Percentiles rank a stretch among this genome's conserved stretches.
Conservation (phyloP, 1,140 invertebrate genomes). For the Drosophila quadrilineata region DNA sequence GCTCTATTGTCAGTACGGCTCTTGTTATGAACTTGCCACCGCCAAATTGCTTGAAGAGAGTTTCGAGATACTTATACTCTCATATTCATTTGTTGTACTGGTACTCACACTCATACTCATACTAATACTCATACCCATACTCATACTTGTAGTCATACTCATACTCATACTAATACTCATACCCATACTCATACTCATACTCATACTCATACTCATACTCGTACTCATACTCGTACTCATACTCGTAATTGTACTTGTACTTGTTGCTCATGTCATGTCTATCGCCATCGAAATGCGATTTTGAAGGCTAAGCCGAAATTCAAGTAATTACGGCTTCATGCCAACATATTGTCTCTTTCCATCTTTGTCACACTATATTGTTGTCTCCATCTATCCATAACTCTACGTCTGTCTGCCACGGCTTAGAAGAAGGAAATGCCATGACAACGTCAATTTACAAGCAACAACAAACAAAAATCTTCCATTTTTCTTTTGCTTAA, state of each 20-base stretch:
- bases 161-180: no score
- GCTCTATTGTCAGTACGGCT: conserved; percentile 40
- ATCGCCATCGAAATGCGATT: conserved; percentile 46
- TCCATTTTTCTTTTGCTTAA: not conserved
- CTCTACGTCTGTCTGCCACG: conserved; percentile 20
- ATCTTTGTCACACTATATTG: no score
- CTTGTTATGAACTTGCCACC: conserved; percentile 16
- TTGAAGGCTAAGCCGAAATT: conserved; percentile 51
- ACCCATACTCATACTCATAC: no score
- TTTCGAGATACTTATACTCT: no score
- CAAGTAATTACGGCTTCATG: conserved; percentile 39
- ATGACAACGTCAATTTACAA: conserved; percentile 27
- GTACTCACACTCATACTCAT: no score
- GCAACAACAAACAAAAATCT: conserved; percentile 1
- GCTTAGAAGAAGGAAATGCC: conserved; percentile 32
- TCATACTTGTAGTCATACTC: no score
- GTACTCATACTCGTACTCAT: no score
- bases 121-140: no score
- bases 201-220: no score
- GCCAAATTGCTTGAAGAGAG: conserved; percentile 29
- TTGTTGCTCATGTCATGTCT: conserved; percentile 23
- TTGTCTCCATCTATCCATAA: conserved; percentile 5
- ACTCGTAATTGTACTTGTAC: not conserved
- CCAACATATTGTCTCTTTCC: conserved; percentile 33
- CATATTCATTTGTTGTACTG: no score